phyloP scores from a whole-genome alignment of 1,140 invertebrate genomes.

The Trichonephila clavipes region DNA sequence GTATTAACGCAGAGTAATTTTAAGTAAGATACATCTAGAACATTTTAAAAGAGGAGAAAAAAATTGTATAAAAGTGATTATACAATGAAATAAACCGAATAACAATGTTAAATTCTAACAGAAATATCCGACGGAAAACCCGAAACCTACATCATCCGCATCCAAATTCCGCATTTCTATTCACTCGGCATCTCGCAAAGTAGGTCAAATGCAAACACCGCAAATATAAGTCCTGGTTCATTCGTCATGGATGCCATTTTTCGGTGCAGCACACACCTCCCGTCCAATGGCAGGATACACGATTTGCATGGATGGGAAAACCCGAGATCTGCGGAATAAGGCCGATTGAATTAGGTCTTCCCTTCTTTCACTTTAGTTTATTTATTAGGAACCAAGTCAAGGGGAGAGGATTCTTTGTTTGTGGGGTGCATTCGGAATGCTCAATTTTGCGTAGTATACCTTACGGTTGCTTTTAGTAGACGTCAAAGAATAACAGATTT shows the following conservation, averaged over 20 bases:
- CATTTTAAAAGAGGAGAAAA: too few species aligned
- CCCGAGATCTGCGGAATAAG: constrained; percentile 1
- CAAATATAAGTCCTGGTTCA: constrained; percentile 12
- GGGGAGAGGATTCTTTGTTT: neutral
- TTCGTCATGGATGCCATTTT: constrained; percentile 5
- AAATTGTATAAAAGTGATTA: too few species aligned
- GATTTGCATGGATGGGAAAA: neutral
- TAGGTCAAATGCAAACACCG: constrained; percentile 26
- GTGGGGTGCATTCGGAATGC: neutral
- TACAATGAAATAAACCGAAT: too few species aligned
- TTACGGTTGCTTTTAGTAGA: too few species aligned
- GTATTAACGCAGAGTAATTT: too few species aligned
- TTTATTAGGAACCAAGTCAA: neutral
- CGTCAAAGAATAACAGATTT: too few species aligned
- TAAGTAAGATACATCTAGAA: too few species aligned
- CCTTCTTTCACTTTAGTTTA: neutral
- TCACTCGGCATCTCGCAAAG: neutral
- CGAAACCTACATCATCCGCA: neutral
- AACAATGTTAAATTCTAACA: too few species aligned
- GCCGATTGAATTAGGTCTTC: neutral
- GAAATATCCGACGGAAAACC: neutral
- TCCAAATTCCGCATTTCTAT: neutral
- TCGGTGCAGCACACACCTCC: neutral
- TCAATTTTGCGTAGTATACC: neutral
- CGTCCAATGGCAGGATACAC: neutral